Evolutionary conservation across 2,113 vertebrate species (phyloP).

Genomic region (Phrynosoma blainvillii): DNA sequence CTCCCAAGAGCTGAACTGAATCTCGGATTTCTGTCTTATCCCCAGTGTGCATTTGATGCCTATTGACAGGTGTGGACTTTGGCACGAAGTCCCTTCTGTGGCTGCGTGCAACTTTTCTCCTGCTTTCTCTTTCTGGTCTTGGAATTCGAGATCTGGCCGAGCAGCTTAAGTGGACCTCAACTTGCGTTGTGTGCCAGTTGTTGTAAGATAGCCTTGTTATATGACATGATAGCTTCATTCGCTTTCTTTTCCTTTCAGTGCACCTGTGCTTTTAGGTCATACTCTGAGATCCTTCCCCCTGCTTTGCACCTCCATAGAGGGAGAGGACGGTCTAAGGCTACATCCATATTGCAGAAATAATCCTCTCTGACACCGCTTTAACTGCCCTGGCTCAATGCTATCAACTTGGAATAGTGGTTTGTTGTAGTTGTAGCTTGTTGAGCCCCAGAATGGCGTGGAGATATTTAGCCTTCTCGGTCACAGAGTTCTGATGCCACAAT

Average conservation of each 20-base stretch:
- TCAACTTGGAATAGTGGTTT: no score
- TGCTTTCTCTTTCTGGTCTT: neutral
- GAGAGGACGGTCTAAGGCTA: neutral
- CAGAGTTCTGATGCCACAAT: no score
- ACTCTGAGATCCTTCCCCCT: neutral
- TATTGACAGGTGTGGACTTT: constrained; percentile 48
- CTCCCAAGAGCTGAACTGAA: constrained; percentile 44
- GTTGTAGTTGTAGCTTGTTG: no score
- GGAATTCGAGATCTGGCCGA: neutral
- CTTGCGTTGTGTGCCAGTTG: rapidly evolving
- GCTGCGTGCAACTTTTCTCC: neutral
- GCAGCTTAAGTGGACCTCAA: neutral
- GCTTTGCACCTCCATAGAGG: no score
- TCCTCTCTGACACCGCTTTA: no score
- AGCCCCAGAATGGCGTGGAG: no score
- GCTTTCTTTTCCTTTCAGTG: neutral
- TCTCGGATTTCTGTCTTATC: constrained; percentile 30
- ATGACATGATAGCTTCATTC: neutral
- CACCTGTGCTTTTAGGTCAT: constrained; percentile 28
- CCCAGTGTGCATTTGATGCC: neutral
- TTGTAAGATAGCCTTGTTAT: neutral
- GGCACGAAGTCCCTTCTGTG: rapidly evolving
- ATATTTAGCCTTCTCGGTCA: no score
- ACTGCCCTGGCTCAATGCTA: no score
- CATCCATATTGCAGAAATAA: no score